A percentile compares a stretch with the other conserved stretches of the same genome.
phyloP scores from a whole-genome alignment of 2,888 invertebrate species.

The Diaperis boleti region DNA sequence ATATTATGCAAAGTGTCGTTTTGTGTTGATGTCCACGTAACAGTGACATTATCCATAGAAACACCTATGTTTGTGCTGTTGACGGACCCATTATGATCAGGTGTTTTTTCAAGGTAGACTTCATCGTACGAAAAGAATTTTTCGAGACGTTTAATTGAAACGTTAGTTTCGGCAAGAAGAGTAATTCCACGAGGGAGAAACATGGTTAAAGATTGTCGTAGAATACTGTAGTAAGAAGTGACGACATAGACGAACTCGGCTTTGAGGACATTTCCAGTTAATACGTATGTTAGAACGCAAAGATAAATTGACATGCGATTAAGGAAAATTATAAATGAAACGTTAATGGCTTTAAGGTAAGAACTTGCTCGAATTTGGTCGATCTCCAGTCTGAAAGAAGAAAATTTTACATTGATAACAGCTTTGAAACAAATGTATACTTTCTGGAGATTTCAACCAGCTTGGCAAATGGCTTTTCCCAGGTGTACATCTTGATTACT shows the following conservation, averaged over 20 bases:
- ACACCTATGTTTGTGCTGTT: background rate
- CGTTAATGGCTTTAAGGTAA: conserved; percentile 79
- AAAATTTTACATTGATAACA: background rate
- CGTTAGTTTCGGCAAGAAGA: conserved; percentile 62
- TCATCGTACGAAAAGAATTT: conserved; percentile 67
- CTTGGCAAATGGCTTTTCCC: conserved; percentile 75
- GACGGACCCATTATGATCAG: too few species aligned
- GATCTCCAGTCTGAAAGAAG: conserved; percentile 75
- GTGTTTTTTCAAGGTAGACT: conserved; percentile 44
- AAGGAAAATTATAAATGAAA: conserved; percentile 87
- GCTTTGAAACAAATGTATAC: conserved; percentile 38
- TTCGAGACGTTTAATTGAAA: conserved; percentile 71
- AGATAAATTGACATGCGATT: conserved; percentile 87
- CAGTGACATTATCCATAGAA: conserved; percentile 69
- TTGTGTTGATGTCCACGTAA: conserved; percentile 71
- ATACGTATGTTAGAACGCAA: conserved; percentile 81
- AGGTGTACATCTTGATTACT: conserved; percentile 81
- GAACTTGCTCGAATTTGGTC: conserved; percentile 78
- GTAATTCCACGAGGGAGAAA: conserved; percentile 74
- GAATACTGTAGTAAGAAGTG: conserved; percentile 88
- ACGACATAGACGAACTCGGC: conserved; percentile 89
- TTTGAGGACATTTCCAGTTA: conserved; percentile 77
- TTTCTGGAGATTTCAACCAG: conserved; percentile 63
- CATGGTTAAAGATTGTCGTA: conserved; percentile 77
- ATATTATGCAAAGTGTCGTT: conserved; percentile 70